Conservation (phyloP, 1,140 invertebrate species). For the Euwallacea similis region DNA sequence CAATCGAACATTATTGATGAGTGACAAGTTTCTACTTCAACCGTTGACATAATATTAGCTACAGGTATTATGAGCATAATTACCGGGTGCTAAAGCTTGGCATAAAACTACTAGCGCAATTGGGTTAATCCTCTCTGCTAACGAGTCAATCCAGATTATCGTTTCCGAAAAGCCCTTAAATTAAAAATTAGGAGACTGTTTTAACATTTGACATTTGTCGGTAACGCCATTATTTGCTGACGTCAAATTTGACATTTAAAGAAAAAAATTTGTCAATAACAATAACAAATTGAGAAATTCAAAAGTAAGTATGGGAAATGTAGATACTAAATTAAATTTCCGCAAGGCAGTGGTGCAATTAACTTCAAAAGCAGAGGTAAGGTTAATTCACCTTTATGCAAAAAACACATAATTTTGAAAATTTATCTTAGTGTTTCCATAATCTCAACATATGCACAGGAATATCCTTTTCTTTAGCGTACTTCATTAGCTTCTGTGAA, state of each 20-base stretch:
- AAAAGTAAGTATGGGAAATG: constrained; percentile 83
- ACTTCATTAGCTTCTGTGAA: neutral
- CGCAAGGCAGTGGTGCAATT: constrained; percentile 95
- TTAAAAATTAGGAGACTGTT: neutral
- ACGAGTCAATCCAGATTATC: neutral
- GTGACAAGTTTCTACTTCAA: too few relatives aligned
- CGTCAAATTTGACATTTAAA: constrained; percentile 4
- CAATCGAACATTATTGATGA: too few relatives aligned
- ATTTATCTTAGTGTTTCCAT: neutral
- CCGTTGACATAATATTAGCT: too few relatives aligned
- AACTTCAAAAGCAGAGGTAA: constrained; percentile 92
- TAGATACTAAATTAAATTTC: constrained; percentile 96
- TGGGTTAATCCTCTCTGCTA: too few relatives aligned
- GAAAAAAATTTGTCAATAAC: constrained; percentile 8
- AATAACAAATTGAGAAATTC: neutral
- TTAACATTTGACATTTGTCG: neutral
- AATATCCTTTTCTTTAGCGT: constrained; percentile 5
- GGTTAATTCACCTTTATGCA: neutral
- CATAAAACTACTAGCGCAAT: too few relatives aligned
- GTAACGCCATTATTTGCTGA: neutral
- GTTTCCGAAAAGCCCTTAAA: neutral
- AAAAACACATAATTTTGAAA: neutral
- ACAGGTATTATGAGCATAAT: too few relatives aligned
- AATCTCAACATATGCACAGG: constrained; percentile 22
- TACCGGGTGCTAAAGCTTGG: too few relatives aligned